Percentiles rank a stretch among this genome's conserved stretches.
phyloP scores from a whole-genome alignment of 2,113 vertebrate genomes.

The Podarcis muralis region DNA sequence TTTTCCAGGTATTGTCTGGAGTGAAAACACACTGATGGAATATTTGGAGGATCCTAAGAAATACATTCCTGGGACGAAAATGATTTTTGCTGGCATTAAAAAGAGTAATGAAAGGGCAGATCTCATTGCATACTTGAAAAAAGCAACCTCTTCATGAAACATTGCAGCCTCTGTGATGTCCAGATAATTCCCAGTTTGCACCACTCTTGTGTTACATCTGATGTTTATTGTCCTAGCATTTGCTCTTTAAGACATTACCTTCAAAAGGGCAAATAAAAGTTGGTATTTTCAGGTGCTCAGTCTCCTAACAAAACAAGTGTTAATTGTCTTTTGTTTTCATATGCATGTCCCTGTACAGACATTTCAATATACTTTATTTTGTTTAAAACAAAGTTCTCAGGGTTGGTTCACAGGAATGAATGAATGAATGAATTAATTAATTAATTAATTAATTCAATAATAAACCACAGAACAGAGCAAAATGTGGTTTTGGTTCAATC shows the following conservation, averaged over 20 bases:
- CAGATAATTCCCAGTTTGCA: conserved; percentile 45
- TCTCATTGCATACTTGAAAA: conserved; percentile 85
- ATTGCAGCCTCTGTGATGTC: conserved; percentile 24
- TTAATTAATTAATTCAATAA: background rate
- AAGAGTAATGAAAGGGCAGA: conserved; percentile 85
- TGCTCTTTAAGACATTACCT: conserved; percentile 28
- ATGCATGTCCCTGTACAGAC: background rate
- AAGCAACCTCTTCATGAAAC: conserved; percentile 75
- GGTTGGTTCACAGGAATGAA: background rate
- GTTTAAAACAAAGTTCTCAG: background rate
- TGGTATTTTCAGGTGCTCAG: conserved; percentile 36
- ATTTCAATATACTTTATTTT: background rate
- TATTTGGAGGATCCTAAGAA: conserved; percentile 92
- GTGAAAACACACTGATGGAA: conserved; percentile 78
- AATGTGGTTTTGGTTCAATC: background rate
- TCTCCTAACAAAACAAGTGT: conserved; percentile 6
- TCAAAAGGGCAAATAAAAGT: conserved; percentile 55
- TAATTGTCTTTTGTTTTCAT: background rate
- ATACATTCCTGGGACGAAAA: conserved; percentile 88
- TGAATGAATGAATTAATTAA: too few relatives aligned
- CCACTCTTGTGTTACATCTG: conserved; percentile 16
- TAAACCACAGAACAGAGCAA: background rate
- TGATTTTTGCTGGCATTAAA: conserved; percentile 87
- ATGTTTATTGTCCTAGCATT: conserved; percentile 36
- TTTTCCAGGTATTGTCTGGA: conserved; percentile 78